Percentiles rank a stretch among this genome's conserved stretches.
Evolutionary conservation across 2,113 vertebrate species (phyloP).

Genomic region (Myotis brandtii): DNA sequence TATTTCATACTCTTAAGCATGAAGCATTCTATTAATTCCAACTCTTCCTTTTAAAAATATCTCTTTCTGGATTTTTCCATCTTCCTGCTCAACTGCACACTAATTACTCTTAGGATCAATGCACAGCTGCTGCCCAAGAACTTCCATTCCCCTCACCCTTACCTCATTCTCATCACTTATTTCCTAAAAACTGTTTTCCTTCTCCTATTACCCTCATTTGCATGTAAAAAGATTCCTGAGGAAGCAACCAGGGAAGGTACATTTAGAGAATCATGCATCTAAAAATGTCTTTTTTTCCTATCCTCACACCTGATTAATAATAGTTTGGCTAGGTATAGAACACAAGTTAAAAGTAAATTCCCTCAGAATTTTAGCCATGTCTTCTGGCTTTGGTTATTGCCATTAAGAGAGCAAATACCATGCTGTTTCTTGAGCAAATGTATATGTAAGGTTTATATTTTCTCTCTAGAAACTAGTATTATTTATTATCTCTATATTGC

Average conservation of each 20-base stretch:
- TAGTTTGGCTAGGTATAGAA: constrained; percentile 13
- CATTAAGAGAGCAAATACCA: constrained; percentile 21
- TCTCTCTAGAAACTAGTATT: constrained; percentile 21
- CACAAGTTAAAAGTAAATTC: constrained; percentile 25
- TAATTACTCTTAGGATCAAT: not conserved
- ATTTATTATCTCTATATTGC: not conserved
- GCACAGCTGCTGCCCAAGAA: not conserved
- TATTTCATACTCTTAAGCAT: not conserved
- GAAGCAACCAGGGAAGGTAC: not conserved
- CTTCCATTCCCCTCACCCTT: not conserved
- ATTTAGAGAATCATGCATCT: not conserved
- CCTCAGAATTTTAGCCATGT: constrained; percentile 18
- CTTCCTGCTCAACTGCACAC: not conserved
- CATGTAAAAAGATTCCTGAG: constrained; percentile 1
- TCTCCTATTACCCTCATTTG: not conserved
- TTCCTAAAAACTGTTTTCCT: not conserved
- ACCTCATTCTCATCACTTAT: not conserved
- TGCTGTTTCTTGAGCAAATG: not conserved
- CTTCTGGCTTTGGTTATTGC: not conserved
- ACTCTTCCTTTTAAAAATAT: constrained; percentile 19
- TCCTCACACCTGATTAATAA: not conserved
- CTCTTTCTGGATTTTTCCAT: not conserved
- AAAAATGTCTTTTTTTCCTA: constrained; percentile 13
- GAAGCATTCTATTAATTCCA: constrained; percentile 14
- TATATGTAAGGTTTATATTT: not conserved